Base-by-base conservation (phyloP, 2,888 invertebrate species). In the Oconnorella tubifera region DNA sequence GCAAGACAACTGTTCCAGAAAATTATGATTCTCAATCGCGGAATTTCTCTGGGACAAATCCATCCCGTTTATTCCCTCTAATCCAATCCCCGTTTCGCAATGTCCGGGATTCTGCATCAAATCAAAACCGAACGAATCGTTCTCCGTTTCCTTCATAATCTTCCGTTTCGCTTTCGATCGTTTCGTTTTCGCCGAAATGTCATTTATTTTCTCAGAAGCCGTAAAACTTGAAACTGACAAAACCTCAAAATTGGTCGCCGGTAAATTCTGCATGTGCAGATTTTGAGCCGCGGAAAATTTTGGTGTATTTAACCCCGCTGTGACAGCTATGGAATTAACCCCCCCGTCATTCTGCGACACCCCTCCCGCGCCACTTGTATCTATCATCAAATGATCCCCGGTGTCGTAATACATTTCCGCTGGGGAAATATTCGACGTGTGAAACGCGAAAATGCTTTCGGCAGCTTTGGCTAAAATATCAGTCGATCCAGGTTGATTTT, bases 401-500 rank as follows among this genome's bases (percentile, higher is more conserved):
- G 10, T 23, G 25, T 51, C 4, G 53, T 10, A 51, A 25, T 23
- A 6, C 4, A 23, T 23, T 10, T 6, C 25, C 10, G 25, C 14
- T 27, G 53, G 25, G 10, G 53, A 51, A 25, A 51, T 10, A 6
- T 27, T 27, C 6, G 53, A 19, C 14, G 53, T 40, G 40, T 19
- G 10, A 19, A 40, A 40, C 40, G 40, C 40, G 62, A 82, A 83
- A 48, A 83, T 82, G 0, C 82, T 81, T 66, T 81, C 80, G 14
- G 82, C 79, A 25, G 82, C 83, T 73, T 81, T 78, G 3, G 83
- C 82, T 57, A 82, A 73, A 63, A 82, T 83, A 68, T 80, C 79
- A 4, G 40, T 40, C 40, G 40, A 14, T 19, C 53, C 53, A 27
- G 53, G 23, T 10, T 51, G 25, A 19, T 10, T 6, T 51, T 40